Base-by-base conservation (phyloP, 2,797 vertebrate genomes). In the Aselliscus stoliczkanus region DNA sequence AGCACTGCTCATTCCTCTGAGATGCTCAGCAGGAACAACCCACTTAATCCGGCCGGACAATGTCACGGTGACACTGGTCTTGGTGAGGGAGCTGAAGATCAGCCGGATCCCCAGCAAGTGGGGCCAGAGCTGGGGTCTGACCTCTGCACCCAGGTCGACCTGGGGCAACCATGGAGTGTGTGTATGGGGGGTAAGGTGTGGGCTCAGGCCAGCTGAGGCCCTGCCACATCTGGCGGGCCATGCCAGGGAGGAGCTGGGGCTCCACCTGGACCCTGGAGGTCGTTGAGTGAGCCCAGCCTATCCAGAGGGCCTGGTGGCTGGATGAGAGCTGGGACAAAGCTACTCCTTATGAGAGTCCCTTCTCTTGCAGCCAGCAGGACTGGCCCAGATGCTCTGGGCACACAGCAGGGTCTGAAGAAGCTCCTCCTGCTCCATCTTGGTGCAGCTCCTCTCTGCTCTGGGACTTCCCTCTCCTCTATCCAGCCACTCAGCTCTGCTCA, bases 151-250 rank as follows among this genome's bases (percentile, higher is more conserved):
- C 25, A 79, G 69, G 37, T 17, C 8, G 42, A n/a, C 23, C 81
- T 50, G 27, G 7, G 8, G 37, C 25, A 7, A 37, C 37, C 9
- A 23, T 37, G 15, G 23, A 80, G 27, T 9, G 7, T 52, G n/a
- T 52, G 27, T 13, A 4, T n/a, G 25, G 1, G 14, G 14, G 4
- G 47, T 25, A 39, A 20, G 0, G 14, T 14, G 3, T 64, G 27
- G 29, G 52, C 23, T 75, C 17, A 27, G 25, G 42, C 31, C 56
- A 37, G 58, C 42, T 23, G 29, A 67, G 27, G 15, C 21, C 70
- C 31, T 21, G 5, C 14, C 23, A 14, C 2, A 4, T 20, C 72
- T 58, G 65, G 25, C 21, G 27, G 56, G 23, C 62, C 12, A 11
- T 7, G n/a, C 7, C 58, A 56, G 17, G 64, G 56, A 81, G 42